Conservation (phyloP, 2,888 invertebrate genomes). For the Lymantria dispar region DNA sequence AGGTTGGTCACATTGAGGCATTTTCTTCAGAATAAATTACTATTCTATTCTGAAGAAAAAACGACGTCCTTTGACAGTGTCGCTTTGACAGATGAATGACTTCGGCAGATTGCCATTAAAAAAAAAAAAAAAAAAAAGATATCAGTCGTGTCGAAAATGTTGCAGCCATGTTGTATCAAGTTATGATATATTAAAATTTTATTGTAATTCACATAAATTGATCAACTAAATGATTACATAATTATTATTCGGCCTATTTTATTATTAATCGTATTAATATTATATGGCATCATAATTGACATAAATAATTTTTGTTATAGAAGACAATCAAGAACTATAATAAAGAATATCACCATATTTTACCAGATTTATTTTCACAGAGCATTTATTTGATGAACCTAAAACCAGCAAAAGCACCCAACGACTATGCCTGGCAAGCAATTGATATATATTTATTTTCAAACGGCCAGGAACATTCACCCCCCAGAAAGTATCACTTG, state of each 20-base stretch:
- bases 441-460: slow-evolving; percentile 66
- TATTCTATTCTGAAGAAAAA: too few relatives aligned
- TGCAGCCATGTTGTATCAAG: slow-evolving; percentile 21
- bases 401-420: slow-evolving; percentile 31
- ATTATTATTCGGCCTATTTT: slow-evolving; percentile 1
- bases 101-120: too few relatives aligned
- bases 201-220: slow-evolving; percentile 5
- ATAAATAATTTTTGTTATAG: neutral
- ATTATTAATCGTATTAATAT: too few relatives aligned
- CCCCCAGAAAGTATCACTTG: slow-evolving; percentile 68
- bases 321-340: neutral
- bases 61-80: too few relatives aligned
- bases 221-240: slow-evolving; percentile 15
- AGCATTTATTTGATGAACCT: slow-evolving; percentile 15
- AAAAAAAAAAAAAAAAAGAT: too few relatives aligned
- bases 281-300: neutral
- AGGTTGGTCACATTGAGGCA: too few relatives aligned
- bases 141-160: slow-evolving; percentile 8
- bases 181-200: slow-evolving; percentile 12
- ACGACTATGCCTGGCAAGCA: slow-evolving; percentile 31
- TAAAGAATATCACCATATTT: neutral
- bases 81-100: too few relatives aligned
- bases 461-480: slow-evolving; percentile 62
- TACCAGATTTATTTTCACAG: neutral
- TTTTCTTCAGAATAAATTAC: too few relatives aligned